phyloP scores from a whole-genome alignment of 2,888 invertebrate species.

The Biston betularia region DNA sequence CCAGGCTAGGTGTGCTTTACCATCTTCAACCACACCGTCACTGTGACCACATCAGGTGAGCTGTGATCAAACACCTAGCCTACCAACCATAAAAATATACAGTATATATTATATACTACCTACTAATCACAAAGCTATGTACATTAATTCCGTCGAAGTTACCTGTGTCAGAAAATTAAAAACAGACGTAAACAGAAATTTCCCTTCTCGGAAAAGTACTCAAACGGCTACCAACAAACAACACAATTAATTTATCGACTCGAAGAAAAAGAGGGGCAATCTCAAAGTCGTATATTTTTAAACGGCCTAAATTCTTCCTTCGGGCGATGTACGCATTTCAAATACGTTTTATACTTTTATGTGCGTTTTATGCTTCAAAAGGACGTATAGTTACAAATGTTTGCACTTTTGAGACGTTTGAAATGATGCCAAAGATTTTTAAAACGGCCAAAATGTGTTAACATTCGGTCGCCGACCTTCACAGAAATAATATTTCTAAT shows the following conservation, averaged over 20 bases:
- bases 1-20: no score
- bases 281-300: conserved; percentile 23
- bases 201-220: conserved; percentile 12
- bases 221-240: conserved; percentile 7
- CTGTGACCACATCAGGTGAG: no score
- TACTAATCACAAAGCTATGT: no score
- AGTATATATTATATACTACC: no score
- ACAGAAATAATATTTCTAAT: conserved; percentile 15
- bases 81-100: no score
- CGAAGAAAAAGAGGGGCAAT: conserved; percentile 5
- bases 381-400: conserved; percentile 19
- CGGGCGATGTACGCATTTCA: conserved; percentile 15
- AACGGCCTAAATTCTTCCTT: conserved; percentile 19
- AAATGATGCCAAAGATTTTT: conserved; percentile 20
- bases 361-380: conserved; percentile 14
- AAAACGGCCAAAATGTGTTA: conserved; percentile 8
- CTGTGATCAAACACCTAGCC: no score
- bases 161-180: neutral
- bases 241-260: conserved; percentile 7
- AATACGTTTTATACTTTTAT: conserved; percentile 5
- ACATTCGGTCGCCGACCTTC: conserved; percentile 20
- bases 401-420: conserved; percentile 10
- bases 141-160: neutral
- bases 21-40: no score
- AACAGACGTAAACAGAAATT: conserved; percentile 2